A percentile compares a stretch with the other conserved stretches of the same genome.
Conservation (phyloP, 2,113 vertebrate genomes). For the Laticauda laticaudata region DNA sequence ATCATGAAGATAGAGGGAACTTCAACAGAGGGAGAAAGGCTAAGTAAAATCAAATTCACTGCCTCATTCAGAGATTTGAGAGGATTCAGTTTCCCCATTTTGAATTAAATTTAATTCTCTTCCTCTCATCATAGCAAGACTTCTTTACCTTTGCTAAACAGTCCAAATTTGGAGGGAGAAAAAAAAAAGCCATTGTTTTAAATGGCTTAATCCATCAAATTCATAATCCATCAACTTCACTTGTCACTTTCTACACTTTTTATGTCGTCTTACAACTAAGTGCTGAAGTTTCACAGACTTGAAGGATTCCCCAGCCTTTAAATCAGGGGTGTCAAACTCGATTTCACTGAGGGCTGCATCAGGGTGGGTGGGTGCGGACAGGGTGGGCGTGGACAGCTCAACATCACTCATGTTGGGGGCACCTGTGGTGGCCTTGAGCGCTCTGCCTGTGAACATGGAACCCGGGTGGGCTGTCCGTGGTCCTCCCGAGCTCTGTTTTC, state of each 20-base stretch:
- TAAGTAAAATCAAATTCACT: neutral
- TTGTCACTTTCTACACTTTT: neutral
- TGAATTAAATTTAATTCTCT: neutral
- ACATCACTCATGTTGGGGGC: too few relatives aligned
- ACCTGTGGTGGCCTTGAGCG: too few relatives aligned
- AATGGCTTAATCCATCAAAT: neutral
- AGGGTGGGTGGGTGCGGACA: too few relatives aligned
- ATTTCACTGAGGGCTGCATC: too few relatives aligned
- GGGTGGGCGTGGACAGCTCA: too few relatives aligned
- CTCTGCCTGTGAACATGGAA: too few relatives aligned
- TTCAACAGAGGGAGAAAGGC: neutral
- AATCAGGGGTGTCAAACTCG: neutral
- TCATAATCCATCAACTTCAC: neutral
- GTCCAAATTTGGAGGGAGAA: neutral
- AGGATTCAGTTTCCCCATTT: neutral
- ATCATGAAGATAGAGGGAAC: neutral
- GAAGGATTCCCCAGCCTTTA: neutral
- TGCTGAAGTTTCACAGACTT: neutral
- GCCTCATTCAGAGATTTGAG: conserved; percentile 1
- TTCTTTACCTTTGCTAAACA: accelerated
- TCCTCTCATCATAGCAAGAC: neutral
- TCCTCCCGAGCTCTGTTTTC: too few relatives aligned
- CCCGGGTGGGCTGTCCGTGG: too few relatives aligned
- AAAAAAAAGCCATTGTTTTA: neutral
- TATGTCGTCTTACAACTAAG: neutral